Base-by-base conservation (phyloP, 2,888 invertebrate genomes). In the Biston stratarius region DNA sequence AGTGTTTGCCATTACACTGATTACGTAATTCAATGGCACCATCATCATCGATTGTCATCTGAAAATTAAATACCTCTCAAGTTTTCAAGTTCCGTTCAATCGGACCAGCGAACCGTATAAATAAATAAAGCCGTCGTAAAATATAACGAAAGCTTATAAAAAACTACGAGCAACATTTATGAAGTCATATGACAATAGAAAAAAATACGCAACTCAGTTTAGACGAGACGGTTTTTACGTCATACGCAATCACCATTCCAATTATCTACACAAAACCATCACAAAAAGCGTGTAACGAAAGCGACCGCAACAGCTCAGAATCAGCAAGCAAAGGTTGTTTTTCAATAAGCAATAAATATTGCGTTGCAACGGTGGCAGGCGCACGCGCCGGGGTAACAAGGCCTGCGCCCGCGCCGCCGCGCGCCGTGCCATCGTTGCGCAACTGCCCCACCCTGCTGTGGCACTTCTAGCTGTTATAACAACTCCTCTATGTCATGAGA, bases 311-410 rank as follows among this genome's bases (percentile, higher is more conserved):
- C 83, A 85, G 83, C 78, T 81, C 84, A 62, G 85, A 85, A 63
- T 82, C 78, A 15, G 55, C 55, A 55, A 78, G 77, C 57, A 85
- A 86, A 83, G 87, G 85, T 85, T 87, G 91, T 92, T 92, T 92
- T 92, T 92, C 92, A 92, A 93, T 93, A 91, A 90, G 91, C 91
- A 90, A 92, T 94, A 94, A 94, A 94, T 92, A 92, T 91, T 87
- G 88, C 86, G 88, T 88, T 84, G 89, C 89, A 90, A 89, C 89
- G 85, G 92, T 87, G 89, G 91, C 88, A 82, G 74, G 85, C 87
- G 91, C 91, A 87, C 90, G 89, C 91, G 88, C 88, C 84, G 85
- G 69, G 61, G 87, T 92, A 92, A 92, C 92, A 89, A 92, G 85
- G 74, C 77, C 81, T 63, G 86, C 83, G 86, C 82, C 90, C 47